Conservation (phyloP, 2,113 vertebrate species). For the Megaceryle maxima region DNA sequence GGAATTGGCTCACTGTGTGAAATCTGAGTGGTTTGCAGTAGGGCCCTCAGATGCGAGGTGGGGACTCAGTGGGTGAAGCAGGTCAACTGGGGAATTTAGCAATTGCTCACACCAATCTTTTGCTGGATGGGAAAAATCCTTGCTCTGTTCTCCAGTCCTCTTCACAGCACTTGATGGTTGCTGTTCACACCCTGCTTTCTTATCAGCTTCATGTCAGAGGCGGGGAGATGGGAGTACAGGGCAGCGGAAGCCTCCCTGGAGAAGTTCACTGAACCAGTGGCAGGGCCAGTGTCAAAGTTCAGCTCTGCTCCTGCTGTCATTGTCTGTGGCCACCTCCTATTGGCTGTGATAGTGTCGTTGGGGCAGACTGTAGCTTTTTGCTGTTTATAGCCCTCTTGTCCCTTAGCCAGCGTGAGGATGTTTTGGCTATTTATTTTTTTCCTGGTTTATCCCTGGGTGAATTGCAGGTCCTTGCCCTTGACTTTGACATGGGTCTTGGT, state of each 20-base stretch:
- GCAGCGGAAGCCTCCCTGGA: background rate
- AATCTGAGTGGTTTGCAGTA: background rate
- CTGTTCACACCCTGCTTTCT: background rate
- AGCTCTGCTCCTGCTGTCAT: background rate
- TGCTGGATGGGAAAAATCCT: background rate
- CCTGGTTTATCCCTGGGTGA: background rate
- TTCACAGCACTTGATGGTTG: background rate
- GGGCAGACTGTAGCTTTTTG: background rate
- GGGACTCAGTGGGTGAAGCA: accelerated
- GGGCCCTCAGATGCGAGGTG: accelerated
- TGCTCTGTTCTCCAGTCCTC: background rate
- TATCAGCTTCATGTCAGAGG: background rate
- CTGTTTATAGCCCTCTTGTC: background rate
- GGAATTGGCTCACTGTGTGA: accelerated
- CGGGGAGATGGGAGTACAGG: background rate
- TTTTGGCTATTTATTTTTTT: background rate
- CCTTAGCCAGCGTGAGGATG: background rate
- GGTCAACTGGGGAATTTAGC: accelerated
- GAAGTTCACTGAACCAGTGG: accelerated
- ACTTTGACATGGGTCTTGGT: background rate
- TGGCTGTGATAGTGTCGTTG: accelerated
- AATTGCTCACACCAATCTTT: accelerated
- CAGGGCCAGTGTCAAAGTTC: background rate
- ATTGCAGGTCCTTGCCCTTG: background rate
- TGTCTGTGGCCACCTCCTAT: background rate